phyloP scores from a whole-genome alignment of 2,888 invertebrate genomes.

The Metallyticus violacea region DNA sequence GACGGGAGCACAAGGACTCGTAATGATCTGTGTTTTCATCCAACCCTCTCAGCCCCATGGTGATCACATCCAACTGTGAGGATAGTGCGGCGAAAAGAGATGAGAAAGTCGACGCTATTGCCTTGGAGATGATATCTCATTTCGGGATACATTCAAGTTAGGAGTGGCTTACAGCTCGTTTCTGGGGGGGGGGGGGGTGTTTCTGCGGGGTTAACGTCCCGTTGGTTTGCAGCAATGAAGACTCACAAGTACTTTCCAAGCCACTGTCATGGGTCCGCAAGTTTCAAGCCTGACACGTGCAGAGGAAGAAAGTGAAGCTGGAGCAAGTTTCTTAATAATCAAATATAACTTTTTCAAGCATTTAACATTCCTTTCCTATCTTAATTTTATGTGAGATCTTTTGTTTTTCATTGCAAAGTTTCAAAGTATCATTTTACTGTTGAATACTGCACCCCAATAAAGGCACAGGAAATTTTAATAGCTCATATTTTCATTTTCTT shows the following conservation, averaged over 20 bases:
- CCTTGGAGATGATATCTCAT: background rate
- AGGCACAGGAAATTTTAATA: too few relatives aligned
- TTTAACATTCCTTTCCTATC: too few relatives aligned
- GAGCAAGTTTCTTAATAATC: background rate
- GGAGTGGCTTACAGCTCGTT: background rate
- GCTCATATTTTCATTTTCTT: too few relatives aligned
- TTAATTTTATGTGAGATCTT: too few relatives aligned
- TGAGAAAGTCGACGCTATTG: background rate
- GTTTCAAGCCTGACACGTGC: background rate
- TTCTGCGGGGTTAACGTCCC: background rate
- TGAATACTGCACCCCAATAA: too few relatives aligned
- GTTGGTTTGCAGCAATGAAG: background rate
- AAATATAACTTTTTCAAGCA: background rate
- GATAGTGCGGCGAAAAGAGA: background rate
- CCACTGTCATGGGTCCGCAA: background rate
- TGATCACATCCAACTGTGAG: too few relatives aligned
- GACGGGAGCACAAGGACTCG: background rate
- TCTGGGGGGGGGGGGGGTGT: too few relatives aligned
- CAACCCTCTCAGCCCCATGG: background rate
- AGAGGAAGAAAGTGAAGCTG: background rate
- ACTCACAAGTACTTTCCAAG: background rate
- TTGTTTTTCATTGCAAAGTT: too few relatives aligned
- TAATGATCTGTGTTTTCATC: background rate
- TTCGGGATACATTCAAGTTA: background rate
- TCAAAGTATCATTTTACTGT: too few relatives aligned